Base-by-base conservation (phyloP, 30 jellyfish, hydroid and myxozoan species). In the Morbakka virulenta region DNA sequence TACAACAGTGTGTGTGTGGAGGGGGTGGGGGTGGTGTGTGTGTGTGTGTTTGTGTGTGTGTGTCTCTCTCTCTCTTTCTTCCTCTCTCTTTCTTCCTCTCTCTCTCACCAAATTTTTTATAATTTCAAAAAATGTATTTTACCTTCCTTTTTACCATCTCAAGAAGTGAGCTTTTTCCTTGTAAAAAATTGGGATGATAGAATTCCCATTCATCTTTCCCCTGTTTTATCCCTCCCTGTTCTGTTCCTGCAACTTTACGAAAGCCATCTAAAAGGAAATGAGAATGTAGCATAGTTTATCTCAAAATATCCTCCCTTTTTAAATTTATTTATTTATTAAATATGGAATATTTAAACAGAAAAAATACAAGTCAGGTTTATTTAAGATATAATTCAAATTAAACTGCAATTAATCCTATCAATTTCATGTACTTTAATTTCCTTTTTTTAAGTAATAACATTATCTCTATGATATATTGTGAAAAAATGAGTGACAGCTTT, bases 171-270 rank as follows among this genome's bases (percentile, higher is more conserved):
- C 83, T 61, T 52, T 65, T 50, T 22, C 88, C 95, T 31, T 76
- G 76, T 27, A 63, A 57, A 65, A 93, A 93, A 67, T 76, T 50
- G 32, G 77, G 97, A 81, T 93, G 99, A 62, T 81, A 93, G 64
- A 93, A 93, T 65, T 92, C 99, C 99, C 99, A 93, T 52, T 93
- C 96, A 34, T 89, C 97, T 29, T 73, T 85, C 20, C 83, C 99
- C 14, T 81, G 70, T 66, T 72, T 87, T 25, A 93, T 69, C n/a
- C 97, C 95, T 29, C 99, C 99, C 32, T 76, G 94, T 1, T 83
- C 89, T 25, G 96, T 20, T 12, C 93, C 89, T 22, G 86, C 74
- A 6, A 93, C 78, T 76, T 93, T 93, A 57, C 95, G 88, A 50
- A 93, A 93, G 28, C 99, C 99, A 82, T 93, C 99, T 93, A 51